Evolutionary conservation across 2,113 vertebrate species (phyloP).

Genomic region (Sinocyclocheilus maitianheensis): DNA sequence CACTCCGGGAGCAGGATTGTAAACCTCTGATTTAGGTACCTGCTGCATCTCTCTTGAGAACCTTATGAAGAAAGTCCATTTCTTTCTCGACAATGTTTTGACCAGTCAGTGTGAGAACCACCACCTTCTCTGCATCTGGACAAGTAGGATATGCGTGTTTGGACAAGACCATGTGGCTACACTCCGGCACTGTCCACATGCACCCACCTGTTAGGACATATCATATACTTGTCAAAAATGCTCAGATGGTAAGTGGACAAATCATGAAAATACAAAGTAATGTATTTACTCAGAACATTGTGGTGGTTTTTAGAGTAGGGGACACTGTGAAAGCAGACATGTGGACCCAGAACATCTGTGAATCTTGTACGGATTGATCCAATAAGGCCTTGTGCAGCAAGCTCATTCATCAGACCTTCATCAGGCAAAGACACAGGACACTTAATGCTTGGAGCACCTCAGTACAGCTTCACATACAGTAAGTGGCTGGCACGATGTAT

Average conservation of each 20-base stretch:
- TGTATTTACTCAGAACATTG: slow-evolving; percentile 65
- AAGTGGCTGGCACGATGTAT: not conserved
- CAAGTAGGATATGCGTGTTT: slow-evolving; percentile 54
- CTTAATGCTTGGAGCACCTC: not conserved
- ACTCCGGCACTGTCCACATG: slow-evolving; percentile 69
- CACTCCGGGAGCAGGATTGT: not conserved
- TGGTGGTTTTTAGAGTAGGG: slow-evolving; percentile 59
- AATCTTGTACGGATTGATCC: slow-evolving; percentile 31
- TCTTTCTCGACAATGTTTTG: slow-evolving; percentile 64
- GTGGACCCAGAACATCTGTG: slow-evolving; percentile 13
- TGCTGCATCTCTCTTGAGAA: slow-evolving; percentile 52
- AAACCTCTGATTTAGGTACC: slow-evolving; percentile 41
- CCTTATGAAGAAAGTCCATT: slow-evolving; percentile 59
- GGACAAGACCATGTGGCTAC: slow-evolving; percentile 61
- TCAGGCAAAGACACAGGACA: slow-evolving; percentile 24
- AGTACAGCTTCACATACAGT: not conserved
- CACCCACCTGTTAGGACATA: slow-evolving; percentile 62
- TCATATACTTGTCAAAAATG: not conserved
- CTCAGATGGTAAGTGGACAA: not conserved
- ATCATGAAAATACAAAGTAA: not conserved
- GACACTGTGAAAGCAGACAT: slow-evolving; percentile 64
- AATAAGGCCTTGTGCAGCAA: slow-evolving; percentile 60
- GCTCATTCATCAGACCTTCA: slow-evolving; percentile 71
- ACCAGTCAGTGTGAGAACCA: slow-evolving; percentile 69
- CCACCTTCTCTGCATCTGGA: slow-evolving; percentile 70